A percentile compares a stretch with the other conserved stretches of the same genome.
These are phyloP conservation scores for Uria lomvia DNA, from an alignment of 2,113 vertebrate genomes.

Conservation along the genomic window DNA sequence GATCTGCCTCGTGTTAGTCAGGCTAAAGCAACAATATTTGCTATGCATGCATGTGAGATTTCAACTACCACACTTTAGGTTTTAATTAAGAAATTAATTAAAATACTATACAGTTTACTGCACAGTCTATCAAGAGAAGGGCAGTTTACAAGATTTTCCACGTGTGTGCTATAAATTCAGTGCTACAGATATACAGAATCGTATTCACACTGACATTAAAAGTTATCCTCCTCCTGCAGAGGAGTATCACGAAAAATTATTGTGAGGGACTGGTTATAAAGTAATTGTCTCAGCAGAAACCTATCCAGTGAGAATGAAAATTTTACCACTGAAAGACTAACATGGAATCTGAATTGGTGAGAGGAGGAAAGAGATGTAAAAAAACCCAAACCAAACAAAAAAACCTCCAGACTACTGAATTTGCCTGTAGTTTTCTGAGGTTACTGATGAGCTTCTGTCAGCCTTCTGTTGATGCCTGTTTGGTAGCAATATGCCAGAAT, in stretches of 20 bases:
- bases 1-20: neutral
- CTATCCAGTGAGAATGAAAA: neutral
- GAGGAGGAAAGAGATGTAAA: neutral
- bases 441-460: neutral
- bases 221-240: slow-evolving; percentile 56
- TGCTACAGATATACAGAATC: slow-evolving; percentile 26
- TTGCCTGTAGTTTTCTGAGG: neutral
- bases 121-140: slow-evolving; percentile 54
- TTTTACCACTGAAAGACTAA: neutral
- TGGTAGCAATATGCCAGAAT: neutral
- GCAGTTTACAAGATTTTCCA: slow-evolving; percentile 61
- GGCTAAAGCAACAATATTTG: slow-evolving; percentile 15
- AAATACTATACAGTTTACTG: slow-evolving; percentile 70
- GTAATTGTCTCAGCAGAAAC: slow-evolving; percentile 47
- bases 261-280: slow-evolving; percentile 38
- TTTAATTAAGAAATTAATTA: slow-evolving; percentile 74
- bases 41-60: slow-evolving; percentile 53
- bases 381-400: neutral
- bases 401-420: neutral
- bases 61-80: slow-evolving; percentile 39
- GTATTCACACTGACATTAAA: slow-evolving; percentile 42
- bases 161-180: slow-evolving; percentile 38
- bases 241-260: slow-evolving; percentile 51
- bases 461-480: neutral
- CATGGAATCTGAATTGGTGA: neutral